Evolutionary conservation across 1,140 invertebrate genomes (phyloP).

Genomic region (Archegozetes longisetosus): DNA sequence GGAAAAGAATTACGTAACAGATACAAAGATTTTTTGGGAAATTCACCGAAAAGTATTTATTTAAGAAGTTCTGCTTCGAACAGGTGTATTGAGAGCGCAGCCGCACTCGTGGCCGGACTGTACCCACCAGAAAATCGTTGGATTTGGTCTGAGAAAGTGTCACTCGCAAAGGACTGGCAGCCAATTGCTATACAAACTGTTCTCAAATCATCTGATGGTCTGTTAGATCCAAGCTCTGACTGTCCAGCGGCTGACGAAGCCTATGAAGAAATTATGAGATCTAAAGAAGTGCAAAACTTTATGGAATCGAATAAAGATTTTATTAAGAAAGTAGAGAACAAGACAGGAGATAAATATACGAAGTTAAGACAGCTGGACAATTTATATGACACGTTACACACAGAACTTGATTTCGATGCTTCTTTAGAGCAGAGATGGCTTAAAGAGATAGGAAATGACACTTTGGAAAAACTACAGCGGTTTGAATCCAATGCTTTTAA

Average conservation of each 20-base stretch:
- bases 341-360: background rate
- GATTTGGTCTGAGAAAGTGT: background rate
- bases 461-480: background rate
- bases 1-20: constrained; percentile 50
- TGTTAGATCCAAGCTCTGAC: background rate
- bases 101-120: constrained; percentile 8
- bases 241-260: constrained; percentile 3
- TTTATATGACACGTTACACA: background rate
- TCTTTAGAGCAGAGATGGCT: background rate
- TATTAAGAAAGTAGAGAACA: background rate
- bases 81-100: constrained; percentile 7
- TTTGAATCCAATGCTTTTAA: constrained; percentile 1
- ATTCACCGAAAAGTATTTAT: constrained; percentile 29
- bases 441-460: constrained; percentile 7
- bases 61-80: constrained; percentile 1
- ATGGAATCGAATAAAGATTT: constrained; percentile 3
- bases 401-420: background rate
- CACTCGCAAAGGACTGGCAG: constrained; percentile 1
- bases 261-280: background rate
- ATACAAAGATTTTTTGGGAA: constrained; percentile 48
- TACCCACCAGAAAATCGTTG: background rate
- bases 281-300: background rate
- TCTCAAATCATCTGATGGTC: background rate
- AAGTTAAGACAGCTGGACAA: background rate
- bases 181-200: constrained; percentile 8